Evolutionary conservation across 1,140 invertebrate species (phyloP), one percentile per base, ranked within the genome.

Genomic region (Wiebesia pumilae): DNA sequence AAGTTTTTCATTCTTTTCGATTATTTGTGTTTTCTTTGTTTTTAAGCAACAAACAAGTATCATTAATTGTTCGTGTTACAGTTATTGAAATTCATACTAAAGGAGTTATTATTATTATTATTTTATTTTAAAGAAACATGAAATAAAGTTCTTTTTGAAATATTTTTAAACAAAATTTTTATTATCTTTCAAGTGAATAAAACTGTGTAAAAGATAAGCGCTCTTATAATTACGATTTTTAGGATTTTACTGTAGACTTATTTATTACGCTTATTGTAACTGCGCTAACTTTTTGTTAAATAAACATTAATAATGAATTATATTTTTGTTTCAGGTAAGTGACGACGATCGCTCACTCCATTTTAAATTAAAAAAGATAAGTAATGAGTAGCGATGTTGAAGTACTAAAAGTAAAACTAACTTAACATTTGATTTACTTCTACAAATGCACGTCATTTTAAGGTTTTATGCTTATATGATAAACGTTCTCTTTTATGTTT

Each of bases 301-400:
- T 62, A 27, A 27, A 62, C 24, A 62, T 24, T 4, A 81, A 43
- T 30, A n/a, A 62, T 43, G 24, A 33, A 19, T 82, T 58, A 43
- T 78, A 10, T 84, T 65, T 84, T 43, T 84, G 54, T 84, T 84
- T 27, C 43, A 84, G 83, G 83, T 84, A 67, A 84, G 83, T 78
- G 38, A 35, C 12, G 40, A 27, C 4, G 38, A 69, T 27, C 3
- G 10, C 27, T 47, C 12, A 21, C 21, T 33, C 16, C 40, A 47
- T 9, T 71, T 3, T 1, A 14, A 30, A 12, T 33, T 33, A 47
- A 43, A 14, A n/a, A 30, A 10, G 7, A 81, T 27, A 47, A 40
- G 38, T 33, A 51, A 33, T 73, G 27, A 10, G 19, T 58, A 73
- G 43, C 35, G 38, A 33, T 35, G 43, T 10, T 35, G 38, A 51